Evolutionary conservation across 2,888 invertebrate species (phyloP).

Genomic region (Scaptomyza tumidula): DNA sequence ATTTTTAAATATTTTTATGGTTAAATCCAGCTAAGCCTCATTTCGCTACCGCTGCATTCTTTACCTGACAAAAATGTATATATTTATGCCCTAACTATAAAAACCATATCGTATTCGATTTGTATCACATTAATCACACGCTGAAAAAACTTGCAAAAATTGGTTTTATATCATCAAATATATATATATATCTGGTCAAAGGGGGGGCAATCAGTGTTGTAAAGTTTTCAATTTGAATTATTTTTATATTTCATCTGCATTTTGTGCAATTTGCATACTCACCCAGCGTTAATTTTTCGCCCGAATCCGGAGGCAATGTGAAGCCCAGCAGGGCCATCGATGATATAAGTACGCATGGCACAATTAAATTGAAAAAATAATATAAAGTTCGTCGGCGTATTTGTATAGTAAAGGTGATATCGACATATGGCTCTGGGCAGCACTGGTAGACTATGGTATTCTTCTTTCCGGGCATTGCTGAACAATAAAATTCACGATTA

Average conservation of each 20-base stretch:
- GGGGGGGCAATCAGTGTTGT: conserved; percentile 40
- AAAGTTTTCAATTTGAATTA: conserved; percentile 9
- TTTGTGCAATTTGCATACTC: conserved; percentile 68
- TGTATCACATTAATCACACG: conserved; percentile 33
- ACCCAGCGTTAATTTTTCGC: conserved; percentile 85
- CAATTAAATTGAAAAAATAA: conserved; percentile 99
- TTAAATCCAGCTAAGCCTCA: conserved; percentile 83
- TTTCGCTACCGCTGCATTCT: conserved; percentile 82
- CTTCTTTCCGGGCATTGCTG: conserved; percentile 96
- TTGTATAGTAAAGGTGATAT: conserved; percentile 97
- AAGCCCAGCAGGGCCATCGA: conserved; percentile 99
- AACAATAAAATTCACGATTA: conserved; percentile 64
- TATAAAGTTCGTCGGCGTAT: conserved; percentile 98
- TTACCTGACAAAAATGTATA: conserved; percentile 49
- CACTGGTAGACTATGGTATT: conserved; percentile 96
- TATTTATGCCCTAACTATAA: conserved; percentile 39
- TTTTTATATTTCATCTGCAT: not conserved
- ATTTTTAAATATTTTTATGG: conserved; percentile 23
- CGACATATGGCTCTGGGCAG: conserved; percentile 96
- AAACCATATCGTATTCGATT: conserved; percentile 9
- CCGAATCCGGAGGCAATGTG: conserved; percentile 96
- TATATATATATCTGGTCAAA: conserved; percentile 25
- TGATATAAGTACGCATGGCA: conserved; percentile 99
- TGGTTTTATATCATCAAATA: conserved; percentile 29
- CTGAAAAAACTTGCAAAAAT: conserved; percentile 63